Evolutionary conservation across 2,113 vertebrate genomes (phyloP), one percentile per base, ranked within the genome.

Genomic region (Peucedramus taeniatus): DNA sequence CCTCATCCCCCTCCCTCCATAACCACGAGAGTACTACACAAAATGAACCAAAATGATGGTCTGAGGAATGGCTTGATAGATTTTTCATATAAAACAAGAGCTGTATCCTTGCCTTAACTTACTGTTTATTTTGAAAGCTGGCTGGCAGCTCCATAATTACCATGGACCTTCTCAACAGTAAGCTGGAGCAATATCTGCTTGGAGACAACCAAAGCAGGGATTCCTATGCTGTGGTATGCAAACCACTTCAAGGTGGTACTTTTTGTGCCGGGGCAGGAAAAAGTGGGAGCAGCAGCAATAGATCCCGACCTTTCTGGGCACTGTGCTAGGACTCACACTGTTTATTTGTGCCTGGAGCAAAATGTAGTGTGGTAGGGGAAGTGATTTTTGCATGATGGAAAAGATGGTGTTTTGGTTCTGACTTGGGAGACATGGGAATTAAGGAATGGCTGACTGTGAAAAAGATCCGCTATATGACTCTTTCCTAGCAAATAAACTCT

Each of bases 321-420:
- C 51, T 23, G 68, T 37, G 66, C 51, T 81, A 33, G 76, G 86
- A 60, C 77, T 90, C 93, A 83, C 51, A 80, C 56, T 90, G 83
- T 93, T 92, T 90, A 89, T 93, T 93, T 97, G 80, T 68, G 89
- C 93, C 95, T 92, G 91, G 51, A 92, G 94, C 90, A 90, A 96
- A 92, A 83, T n/a, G 71, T 33, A 45, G 39, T 7, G 4, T 30
- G 27, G 63, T 6, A 81, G 42, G n/a, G 78, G 79, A 94, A 88
- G 85, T 42, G 64, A 24, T 81, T 97, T 80, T 59, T 59, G 45
- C 79, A 59, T 47, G 59, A 83, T 17, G 64, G 83, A 88, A 93
- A 96, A 80, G 56, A 51, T 16, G 37, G 83, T 80, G 65, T 92
- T 94, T 93, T 68, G 61, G 51, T 88, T 97, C 76, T 23, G 51